These are phyloP conservation scores for Endomychus coccineus DNA, from an alignment of 2,888 invertebrate species.

Conservation along the genomic window DNA sequence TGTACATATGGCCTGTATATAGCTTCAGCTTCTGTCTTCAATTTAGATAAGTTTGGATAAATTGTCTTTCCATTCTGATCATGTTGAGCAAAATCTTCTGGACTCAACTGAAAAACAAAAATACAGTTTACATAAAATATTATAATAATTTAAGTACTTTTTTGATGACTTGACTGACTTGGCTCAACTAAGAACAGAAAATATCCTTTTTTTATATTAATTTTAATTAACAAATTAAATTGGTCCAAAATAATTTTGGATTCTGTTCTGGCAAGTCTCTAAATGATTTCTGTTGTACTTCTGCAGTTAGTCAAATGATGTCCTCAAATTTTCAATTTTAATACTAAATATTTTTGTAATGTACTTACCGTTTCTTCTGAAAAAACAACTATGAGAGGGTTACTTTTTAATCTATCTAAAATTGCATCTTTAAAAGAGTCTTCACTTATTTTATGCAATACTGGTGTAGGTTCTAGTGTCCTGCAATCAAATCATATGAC, in stretches of 20 bases:
- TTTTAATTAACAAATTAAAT: background rate
- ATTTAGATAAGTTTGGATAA: slow-evolving; percentile 41
- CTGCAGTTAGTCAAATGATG: too few relatives aligned
- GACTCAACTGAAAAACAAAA: slow-evolving; percentile 40
- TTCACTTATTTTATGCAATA: slow-evolving; percentile 36
- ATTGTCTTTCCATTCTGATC: slow-evolving; percentile 39
- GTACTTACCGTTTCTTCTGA: slow-evolving; percentile 48
- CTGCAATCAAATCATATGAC: slow-evolving; percentile 14
- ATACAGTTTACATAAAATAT: background rate
- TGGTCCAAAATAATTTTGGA: too few relatives aligned
- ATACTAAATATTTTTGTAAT: too few relatives aligned
- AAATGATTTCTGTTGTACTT: too few relatives aligned
- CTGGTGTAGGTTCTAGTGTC: slow-evolving; percentile 33
- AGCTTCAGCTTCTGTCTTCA: slow-evolving; percentile 34
- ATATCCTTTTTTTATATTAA: too few relatives aligned
- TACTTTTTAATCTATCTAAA: slow-evolving; percentile 29
- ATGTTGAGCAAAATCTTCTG: slow-evolving; percentile 44
- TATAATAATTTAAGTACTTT: too few relatives aligned
- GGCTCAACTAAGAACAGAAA: background rate
- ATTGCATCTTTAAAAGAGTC: slow-evolving; percentile 38
- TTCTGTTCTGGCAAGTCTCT: too few relatives aligned
- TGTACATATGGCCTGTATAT: slow-evolving; percentile 58
- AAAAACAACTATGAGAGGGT: slow-evolving; percentile 45
- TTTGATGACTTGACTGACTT: too few relatives aligned
- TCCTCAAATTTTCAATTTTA: too few relatives aligned